These are phyloP conservation scores for Sipunculus nudus DNA, from an alignment of 2,888 invertebrate genomes.

Conservation along the genomic window DNA sequence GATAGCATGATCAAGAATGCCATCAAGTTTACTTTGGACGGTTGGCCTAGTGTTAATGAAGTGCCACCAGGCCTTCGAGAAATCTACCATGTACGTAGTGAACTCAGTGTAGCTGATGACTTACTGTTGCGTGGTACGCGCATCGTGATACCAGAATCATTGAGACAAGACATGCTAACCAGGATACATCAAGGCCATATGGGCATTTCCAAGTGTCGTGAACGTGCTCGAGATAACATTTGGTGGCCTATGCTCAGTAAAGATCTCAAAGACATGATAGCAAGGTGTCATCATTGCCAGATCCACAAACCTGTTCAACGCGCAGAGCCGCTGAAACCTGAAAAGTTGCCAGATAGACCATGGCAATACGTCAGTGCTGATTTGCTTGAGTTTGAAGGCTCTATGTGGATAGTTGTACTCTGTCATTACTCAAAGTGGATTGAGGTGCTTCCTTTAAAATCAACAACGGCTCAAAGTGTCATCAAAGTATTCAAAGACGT, in stretches of 20 bases:
- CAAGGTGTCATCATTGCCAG: slow-evolving; percentile 28
- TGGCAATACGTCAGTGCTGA: slow-evolving; percentile 36
- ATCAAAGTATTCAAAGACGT: background rate
- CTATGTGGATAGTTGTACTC: too few species aligned
- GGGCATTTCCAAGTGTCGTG: slow-evolving; percentile 1
- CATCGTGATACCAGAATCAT: slow-evolving; percentile 4
- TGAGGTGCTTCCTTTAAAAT: background rate
- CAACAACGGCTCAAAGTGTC: background rate
- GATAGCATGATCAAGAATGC: too few species aligned
- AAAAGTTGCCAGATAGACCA: slow-evolving; percentile 27
- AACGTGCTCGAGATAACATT: slow-evolving; percentile 12
- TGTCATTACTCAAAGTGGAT: slow-evolving; percentile 25
- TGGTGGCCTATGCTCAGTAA: slow-evolving; percentile 34
- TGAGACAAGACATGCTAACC: slow-evolving; percentile 22
- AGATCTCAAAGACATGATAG: slow-evolving; percentile 18
- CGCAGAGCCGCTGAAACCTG: slow-evolving; percentile 29
- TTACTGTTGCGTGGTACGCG: background rate
- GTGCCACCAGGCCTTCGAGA: too few species aligned
- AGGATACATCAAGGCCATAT: slow-evolving; percentile 37
- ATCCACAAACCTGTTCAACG: slow-evolving; percentile 17
- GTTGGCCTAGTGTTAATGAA: too few species aligned
- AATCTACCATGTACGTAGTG: too few species aligned
- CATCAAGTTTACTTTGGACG: too few species aligned
- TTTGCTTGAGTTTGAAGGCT: slow-evolving; percentile 32
- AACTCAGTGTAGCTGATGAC: background rate